phyloP scores from a whole-genome alignment of 2,113 vertebrate species.

The Calonectris borealis region DNA sequence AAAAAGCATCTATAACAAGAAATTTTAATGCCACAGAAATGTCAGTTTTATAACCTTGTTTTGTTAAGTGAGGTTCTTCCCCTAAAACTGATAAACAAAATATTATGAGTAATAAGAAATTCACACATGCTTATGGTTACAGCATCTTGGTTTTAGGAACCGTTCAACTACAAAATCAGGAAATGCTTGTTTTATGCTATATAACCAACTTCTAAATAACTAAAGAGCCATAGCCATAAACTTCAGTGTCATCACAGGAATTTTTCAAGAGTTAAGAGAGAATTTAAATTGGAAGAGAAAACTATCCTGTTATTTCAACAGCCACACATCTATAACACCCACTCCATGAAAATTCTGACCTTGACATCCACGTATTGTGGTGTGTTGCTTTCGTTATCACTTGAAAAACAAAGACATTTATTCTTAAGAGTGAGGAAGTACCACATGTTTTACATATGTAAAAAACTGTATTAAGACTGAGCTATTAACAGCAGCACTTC shows the following conservation, averaged over 20 bases:
- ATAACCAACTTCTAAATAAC: not conserved
- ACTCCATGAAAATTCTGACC: not conserved
- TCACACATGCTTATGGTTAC: not conserved
- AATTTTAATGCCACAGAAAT: not conserved
- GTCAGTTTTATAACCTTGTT: not conserved
- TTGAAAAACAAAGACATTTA: not conserved
- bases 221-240: not conserved
- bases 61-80: not conserved
- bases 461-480: not conserved
- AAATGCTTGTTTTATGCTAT: not conserved
- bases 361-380: conserved; percentile 11
- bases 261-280: not conserved
- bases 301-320: not conserved
- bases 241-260: not conserved
- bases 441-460: not conserved
- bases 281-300: not conserved
- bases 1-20: not conserved
- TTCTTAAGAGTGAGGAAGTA: not conserved
- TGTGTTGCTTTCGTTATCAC: conserved; percentile 10
- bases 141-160: not conserved
- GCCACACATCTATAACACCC: not conserved
- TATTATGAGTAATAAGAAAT: not conserved
- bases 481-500: not conserved
- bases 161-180: not conserved
- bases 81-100: not conserved